phyloP scores from a whole-genome alignment of 2,113 vertebrate genomes.

The Oxyruncus cristatus region DNA sequence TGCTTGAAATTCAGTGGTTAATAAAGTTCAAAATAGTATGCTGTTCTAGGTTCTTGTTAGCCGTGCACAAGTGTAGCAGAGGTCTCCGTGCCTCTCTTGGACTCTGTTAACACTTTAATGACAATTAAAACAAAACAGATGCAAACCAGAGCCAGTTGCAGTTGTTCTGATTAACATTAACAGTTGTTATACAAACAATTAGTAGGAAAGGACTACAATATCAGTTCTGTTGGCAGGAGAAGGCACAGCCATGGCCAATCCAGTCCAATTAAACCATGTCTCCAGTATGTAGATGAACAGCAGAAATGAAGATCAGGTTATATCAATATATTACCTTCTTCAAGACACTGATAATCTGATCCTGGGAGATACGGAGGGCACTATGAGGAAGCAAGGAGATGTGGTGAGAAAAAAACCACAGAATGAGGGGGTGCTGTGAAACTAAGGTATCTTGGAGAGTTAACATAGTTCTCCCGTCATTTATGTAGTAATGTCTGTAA shows the following conservation, averaged over 20 bases:
- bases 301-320: not conserved
- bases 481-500: not conserved
- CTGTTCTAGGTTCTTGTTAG: slow-evolving; percentile 25
- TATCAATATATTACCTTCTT: not conserved
- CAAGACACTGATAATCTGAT: not conserved
- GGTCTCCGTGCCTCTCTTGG: not conserved
- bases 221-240: slow-evolving; percentile 40
- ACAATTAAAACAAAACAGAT: slow-evolving; percentile 6
- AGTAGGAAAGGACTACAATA: slow-evolving; percentile 10
- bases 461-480: not conserved
- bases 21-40: slow-evolving; percentile 12
- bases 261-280: slow-evolving; percentile 23
- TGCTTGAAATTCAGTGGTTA: slow-evolving; percentile 48
- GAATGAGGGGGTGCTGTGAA: not conserved
- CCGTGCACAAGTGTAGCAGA: not conserved
- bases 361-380: not conserved
- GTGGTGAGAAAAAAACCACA: not conserved
- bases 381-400: not conserved
- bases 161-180: slow-evolving; percentile 48
- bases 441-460: not conserved
- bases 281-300: not conserved
- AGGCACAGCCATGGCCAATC: slow-evolving; percentile 25
- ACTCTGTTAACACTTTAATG: slow-evolving; percentile 11
- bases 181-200: slow-evolving; percentile 48
- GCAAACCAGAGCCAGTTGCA: slow-evolving; percentile 18